phyloP scores from a whole-genome alignment of 2,113 vertebrate genomes.

The Pterocles orientalis region DNA sequence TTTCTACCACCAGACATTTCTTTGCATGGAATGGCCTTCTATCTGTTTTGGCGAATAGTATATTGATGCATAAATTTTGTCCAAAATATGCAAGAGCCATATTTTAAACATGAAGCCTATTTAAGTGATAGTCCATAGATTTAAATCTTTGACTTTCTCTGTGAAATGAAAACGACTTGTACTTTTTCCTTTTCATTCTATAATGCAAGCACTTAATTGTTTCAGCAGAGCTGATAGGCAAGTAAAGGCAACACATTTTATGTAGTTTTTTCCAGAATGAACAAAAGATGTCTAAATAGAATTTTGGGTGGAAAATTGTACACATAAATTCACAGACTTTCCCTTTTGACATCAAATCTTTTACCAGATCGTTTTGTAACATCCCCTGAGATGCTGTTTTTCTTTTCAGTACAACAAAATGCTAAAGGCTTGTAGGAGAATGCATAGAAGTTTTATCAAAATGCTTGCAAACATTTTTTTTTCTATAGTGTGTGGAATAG shows the following conservation, averaged over 20 bases:
- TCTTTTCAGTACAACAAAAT: background rate
- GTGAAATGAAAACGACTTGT: background rate
- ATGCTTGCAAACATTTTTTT: background rate
- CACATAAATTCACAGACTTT: conserved; percentile 41
- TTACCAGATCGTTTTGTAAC: background rate
- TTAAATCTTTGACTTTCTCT: conserved; percentile 24
- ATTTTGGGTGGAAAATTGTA: conserved; percentile 15
- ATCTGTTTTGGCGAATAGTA: background rate
- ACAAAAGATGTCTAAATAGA: background rate
- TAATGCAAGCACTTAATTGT: conserved; percentile 15
- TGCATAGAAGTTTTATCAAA: background rate
- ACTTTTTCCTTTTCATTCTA: conserved; percentile 16
- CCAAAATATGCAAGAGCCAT: conserved; percentile 31
- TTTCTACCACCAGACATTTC: conserved; percentile 31
- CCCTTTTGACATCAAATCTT: conserved; percentile 21
- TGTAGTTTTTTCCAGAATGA: background rate
- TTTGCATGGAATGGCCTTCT: conserved; percentile 19
- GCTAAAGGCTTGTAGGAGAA: background rate
- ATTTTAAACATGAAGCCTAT: conserved; percentile 24
- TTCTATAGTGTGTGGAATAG: background rate
- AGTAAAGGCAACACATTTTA: background rate
- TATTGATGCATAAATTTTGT: conserved; percentile 47
- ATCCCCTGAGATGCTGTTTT: background rate
- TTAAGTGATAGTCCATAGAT: conserved; percentile 11
- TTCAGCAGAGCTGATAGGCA: background rate